Evolutionary conservation across 2,888 invertebrate genomes (phyloP).

Genomic region (Lochmaea crataegi): DNA sequence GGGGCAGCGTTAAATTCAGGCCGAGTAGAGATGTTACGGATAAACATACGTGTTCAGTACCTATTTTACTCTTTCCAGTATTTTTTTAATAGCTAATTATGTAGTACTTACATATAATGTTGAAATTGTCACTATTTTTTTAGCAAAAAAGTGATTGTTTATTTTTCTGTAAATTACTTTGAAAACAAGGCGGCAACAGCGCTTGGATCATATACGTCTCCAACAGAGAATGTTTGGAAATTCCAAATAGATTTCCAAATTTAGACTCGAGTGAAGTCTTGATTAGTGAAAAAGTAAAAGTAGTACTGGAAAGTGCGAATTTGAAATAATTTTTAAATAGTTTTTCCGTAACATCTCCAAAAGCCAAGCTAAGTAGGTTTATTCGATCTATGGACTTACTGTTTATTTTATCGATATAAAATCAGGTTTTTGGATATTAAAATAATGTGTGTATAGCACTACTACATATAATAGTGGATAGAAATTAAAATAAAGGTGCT

Average conservation of each 20-base stretch:
- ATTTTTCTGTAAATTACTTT: too few species aligned
- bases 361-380: conserved; percentile 25
- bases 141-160: not conserved
- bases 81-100: not conserved
- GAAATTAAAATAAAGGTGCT: conserved; percentile 31
- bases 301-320: not conserved
- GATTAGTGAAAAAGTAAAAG: too few species aligned
- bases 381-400: conserved; percentile 44
- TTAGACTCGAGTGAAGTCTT: too few species aligned
- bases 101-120: too few species aligned
- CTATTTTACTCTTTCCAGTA: not conserved
- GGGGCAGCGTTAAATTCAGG: conserved; percentile 44
- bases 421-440: conserved; percentile 57
- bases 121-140: too few species aligned
- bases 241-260: too few species aligned
- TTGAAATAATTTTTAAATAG: not conserved
- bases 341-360: conserved; percentile 20
- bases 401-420: conserved; percentile 26
- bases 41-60: not conserved
- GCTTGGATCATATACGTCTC: too few species aligned
- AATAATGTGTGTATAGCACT: conserved; percentile 26
- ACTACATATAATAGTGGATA: conserved; percentile 25
- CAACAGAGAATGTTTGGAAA: too few species aligned
- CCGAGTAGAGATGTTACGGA: conserved; percentile 12
- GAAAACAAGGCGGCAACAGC: too few species aligned